Conservation (phyloP, 2,888 invertebrate genomes). For the Mesorhabditis sp. region DNA sequence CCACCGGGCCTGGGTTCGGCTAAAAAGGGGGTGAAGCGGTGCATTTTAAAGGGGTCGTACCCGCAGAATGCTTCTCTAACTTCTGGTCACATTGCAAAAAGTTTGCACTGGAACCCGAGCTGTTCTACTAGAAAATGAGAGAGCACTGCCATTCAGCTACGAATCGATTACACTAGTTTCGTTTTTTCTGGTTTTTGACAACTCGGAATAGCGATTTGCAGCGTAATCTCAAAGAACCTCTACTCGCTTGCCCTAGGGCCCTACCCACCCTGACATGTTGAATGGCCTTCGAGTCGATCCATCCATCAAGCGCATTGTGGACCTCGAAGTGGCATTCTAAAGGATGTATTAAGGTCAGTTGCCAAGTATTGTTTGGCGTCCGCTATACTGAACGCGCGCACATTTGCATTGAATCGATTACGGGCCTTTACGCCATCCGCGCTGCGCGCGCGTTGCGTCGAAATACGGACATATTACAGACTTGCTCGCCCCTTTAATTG, state of each 20-base stretch:
- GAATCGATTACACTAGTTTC: not conserved
- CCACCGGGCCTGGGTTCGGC: conserved; percentile 30
- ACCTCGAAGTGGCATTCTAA: conserved; percentile 44
- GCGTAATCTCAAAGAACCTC: conserved; percentile 9
- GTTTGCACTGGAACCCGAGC: no score
- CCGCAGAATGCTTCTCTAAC: not conserved
- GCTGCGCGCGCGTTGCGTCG: no score
- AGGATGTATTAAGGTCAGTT: conserved; percentile 9
- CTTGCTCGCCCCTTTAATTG: conserved; percentile 15
- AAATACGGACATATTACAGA: conserved; percentile 10
- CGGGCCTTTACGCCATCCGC: no score
- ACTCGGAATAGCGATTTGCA: not conserved
- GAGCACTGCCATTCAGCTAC: not conserved
- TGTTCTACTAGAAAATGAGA: no score
- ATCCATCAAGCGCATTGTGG: conserved; percentile 37
- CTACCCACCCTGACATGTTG: conserved; percentile 1
- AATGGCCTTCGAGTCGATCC: conserved; percentile 30
- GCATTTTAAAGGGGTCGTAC: conserved; percentile 6
- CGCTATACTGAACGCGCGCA: no score
- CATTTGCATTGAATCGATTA: no score
- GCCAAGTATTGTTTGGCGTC: no score
- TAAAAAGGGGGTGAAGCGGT: conserved; percentile 10
- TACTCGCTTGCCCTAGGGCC: not conserved
- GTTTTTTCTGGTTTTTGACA: not conserved
- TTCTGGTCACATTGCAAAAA: no score